Evolutionary conservation across 2,113 vertebrate species (phyloP).

Genomic region (Drymodes brunneopygia): DNA sequence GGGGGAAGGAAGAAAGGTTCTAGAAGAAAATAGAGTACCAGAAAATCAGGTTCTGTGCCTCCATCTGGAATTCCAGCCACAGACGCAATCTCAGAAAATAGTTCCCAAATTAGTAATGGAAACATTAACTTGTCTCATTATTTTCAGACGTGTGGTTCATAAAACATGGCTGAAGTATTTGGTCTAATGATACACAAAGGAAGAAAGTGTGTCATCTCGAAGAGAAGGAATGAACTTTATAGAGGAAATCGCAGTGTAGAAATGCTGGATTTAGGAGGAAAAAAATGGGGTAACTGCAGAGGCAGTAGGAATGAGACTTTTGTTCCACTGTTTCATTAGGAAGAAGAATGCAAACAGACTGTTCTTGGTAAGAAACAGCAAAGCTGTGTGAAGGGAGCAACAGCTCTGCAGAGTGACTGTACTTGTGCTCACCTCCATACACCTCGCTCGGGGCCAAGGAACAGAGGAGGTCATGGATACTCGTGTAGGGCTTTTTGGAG

Average conservation of each 20-base stretch:
- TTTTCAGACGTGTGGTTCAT: background rate
- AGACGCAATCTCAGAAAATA: background rate
- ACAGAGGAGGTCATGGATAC: background rate
- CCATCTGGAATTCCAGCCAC: background rate
- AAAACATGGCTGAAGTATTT: background rate
- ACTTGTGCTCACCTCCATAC: background rate
- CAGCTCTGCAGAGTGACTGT: background rate
- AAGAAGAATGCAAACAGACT: background rate
- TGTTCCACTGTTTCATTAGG: background rate
- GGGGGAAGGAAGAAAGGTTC: background rate
- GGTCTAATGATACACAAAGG: background rate
- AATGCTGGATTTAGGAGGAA: background rate
- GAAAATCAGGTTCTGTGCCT: background rate
- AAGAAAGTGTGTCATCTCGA: background rate
- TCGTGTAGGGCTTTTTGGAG: background rate
- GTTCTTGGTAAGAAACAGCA: background rate
- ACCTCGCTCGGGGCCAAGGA: background rate
- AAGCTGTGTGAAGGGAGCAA: background rate
- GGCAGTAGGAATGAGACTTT: background rate
- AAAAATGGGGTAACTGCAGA: background rate
- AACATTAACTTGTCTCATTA: background rate
- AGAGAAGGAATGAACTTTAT: background rate
- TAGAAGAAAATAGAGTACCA: background rate
- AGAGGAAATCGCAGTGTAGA: background rate
- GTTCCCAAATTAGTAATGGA: conserved; percentile 36